Conservation (phyloP, 1,140 invertebrate species). For the Drosophila lacertosa region DNA sequence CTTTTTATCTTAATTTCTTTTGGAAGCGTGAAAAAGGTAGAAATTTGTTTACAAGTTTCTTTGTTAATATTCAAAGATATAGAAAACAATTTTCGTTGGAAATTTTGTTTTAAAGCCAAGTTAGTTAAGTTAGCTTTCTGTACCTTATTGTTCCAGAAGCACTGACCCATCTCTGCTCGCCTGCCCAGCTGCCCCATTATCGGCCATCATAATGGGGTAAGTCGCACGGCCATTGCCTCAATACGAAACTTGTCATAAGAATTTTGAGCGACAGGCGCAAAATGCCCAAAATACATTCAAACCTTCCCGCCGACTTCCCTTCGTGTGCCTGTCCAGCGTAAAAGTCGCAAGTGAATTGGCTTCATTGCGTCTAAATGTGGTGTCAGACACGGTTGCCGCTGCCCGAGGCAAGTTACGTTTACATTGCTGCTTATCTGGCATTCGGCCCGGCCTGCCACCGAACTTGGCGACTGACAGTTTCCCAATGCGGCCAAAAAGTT, state of each 20-base stretch:
- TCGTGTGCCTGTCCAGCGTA: too few species aligned
- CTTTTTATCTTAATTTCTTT: too few species aligned
- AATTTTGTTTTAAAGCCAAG: too few species aligned
- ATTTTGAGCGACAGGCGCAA: conserved; percentile 23
- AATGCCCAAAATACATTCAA: not conserved
- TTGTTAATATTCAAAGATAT: too few species aligned
- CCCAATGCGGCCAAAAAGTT: conserved; percentile 48
- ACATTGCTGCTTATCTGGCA: conserved; percentile 55
- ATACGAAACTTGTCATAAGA: conserved; percentile 17
- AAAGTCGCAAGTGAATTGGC: conserved; percentile 56
- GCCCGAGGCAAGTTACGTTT: conserved; percentile 12
- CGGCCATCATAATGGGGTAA: conserved; percentile 2
- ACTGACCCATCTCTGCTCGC: not conserved
- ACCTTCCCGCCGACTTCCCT: not conserved
- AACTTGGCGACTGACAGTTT: conserved; percentile 66
- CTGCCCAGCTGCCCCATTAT: not conserved
- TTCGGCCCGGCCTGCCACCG: not conserved
- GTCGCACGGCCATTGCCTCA: conserved; percentile 1
- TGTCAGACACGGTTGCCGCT: conserved; percentile 47
- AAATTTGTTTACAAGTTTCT: too few species aligned
- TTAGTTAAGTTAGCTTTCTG: too few species aligned
- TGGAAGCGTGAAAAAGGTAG: too few species aligned
- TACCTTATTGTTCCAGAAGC: not conserved
- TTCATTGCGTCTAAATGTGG: conserved; percentile 79
- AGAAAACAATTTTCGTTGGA: too few species aligned